Evolutionary conservation across 2,113 vertebrate species (phyloP).

Genomic region (Rallus limicola): DNA sequence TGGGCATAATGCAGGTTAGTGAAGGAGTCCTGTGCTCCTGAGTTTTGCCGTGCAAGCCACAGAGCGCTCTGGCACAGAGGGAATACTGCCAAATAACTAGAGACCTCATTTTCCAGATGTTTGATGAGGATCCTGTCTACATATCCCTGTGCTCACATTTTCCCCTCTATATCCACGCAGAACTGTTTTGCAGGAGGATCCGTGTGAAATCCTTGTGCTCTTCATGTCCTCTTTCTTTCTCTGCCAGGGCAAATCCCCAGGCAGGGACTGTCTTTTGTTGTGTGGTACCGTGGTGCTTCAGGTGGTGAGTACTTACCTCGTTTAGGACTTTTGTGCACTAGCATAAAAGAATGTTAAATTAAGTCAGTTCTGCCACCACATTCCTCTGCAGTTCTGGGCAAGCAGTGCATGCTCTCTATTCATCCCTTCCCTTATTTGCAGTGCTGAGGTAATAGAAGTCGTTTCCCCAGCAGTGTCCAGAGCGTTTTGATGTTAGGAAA

Average conservation of each 20-base stretch:
- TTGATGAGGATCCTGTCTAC: not conserved
- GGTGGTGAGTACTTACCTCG: not conserved
- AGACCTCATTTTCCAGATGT: not conserved
- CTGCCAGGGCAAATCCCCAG: not conserved
- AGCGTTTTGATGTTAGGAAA: not conserved
- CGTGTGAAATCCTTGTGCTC: not conserved
- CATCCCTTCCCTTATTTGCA: not conserved
- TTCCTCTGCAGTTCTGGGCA: not conserved
- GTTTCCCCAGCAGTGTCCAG: not conserved
- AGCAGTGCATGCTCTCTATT: not conserved
- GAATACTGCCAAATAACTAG: not conserved
- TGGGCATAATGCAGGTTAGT: fast-evolving
- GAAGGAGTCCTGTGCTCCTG: not conserved
- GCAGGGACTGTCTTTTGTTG: not conserved
- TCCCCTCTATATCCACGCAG: not conserved
- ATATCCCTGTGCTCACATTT: not conserved
- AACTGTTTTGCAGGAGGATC: not conserved
- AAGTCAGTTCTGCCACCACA: not conserved
- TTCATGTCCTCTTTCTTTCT: not conserved
- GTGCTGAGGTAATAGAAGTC: not conserved
- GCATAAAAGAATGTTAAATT: not conserved
- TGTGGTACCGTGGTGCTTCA: not conserved
- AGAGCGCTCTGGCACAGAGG: fast-evolving
- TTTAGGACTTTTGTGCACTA: not conserved
- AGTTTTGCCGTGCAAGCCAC: not conserved